Evolutionary conservation across 2,113 vertebrate genomes (phyloP), one percentile per base, ranked within the genome.

Genomic region (Speoplatyrhinus poulsoni): DNA sequence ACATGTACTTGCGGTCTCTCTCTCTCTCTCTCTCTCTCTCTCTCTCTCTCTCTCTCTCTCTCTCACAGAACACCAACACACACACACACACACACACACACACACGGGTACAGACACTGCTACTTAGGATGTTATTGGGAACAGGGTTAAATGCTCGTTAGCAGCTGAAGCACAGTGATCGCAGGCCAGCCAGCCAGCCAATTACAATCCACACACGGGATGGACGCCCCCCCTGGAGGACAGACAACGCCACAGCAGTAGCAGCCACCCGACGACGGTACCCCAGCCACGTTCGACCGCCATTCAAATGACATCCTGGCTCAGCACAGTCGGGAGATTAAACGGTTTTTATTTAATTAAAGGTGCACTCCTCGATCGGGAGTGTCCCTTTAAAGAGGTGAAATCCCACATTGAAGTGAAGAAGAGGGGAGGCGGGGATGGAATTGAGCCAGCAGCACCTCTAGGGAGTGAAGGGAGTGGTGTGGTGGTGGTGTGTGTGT

Each of bases 91-190:
- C 60, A 62, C 60, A 19, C 3, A 49, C 62, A 50, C 9, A 50
- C 82, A 77, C 70, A 69, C 59, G 62, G 60, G 69, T 58, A 73
- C 41, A 59, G 46, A 53, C 64, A 76, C 70, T 55, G 73, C 82
- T 85, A 79, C 56, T 62, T 64, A 57, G 59, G 78, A 71, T 85
- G 82, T 87, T 80, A 80, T 65, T 81, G 41, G 47, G 72, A 77
- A 69, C 66, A 49, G 66, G 67, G 73, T 84, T 85, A 83, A 79
- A 78, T 53, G 67, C 69, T 70, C 0, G 67, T 59, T 68, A 9
- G 69, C 47, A 61, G 54, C 36, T 76, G 56, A 83, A 81, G 83
- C 54, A 75, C 10, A 52, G 73, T 41, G 53, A 52, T 70, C 72
- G 58, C 52, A 77, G 70, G 70, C 83, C 77, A 66, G 74, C 65